Percentiles rank a stretch among this genome's conserved stretches.
Conservation (phyloP, 2,888 invertebrate genomes). For the Limenitis camilla region DNA sequence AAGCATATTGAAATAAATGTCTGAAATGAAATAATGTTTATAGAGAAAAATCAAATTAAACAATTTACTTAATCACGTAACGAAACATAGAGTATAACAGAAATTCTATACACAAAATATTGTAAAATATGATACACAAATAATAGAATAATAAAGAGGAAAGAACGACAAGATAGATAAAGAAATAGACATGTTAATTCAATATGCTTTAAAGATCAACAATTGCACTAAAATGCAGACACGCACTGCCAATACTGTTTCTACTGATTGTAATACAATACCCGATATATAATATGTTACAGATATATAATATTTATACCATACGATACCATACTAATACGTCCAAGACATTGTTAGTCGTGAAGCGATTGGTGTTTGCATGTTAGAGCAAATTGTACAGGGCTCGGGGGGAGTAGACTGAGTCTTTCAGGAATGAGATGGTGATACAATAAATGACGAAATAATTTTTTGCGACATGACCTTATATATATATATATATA, state of each 20-base stretch:
- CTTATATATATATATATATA: no score
- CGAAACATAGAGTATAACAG: neutral
- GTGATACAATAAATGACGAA: slow-evolving; percentile 6
- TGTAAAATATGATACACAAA: slow-evolving; percentile 1
- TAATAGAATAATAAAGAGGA: slow-evolving; percentile 1
- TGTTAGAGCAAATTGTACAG: slow-evolving; percentile 75
- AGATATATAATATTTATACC: slow-evolving; percentile 61
- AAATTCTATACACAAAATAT: neutral
- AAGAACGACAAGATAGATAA: slow-evolving; percentile 7
- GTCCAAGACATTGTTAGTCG: slow-evolving; percentile 73
- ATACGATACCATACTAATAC: slow-evolving; percentile 70
- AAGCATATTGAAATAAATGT: slow-evolving; percentile 71
- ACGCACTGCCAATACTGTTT: slow-evolving; percentile 67
- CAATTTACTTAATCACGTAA: neutral
- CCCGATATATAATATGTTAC: slow-evolving; percentile 69
- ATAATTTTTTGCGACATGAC: no score
- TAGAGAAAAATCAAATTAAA: neutral
- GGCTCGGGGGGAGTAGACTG: slow-evolving; percentile 33
- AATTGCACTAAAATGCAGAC: slow-evolving; percentile 76
- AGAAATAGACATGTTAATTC: slow-evolving; percentile 48
- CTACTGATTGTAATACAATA: slow-evolving; percentile 53
- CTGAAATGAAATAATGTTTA: slow-evolving; percentile 13
- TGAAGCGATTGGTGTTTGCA: slow-evolving; percentile 76
- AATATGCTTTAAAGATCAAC: slow-evolving; percentile 68
- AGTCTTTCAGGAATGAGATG: slow-evolving; percentile 11